phyloP scores from a whole-genome alignment of 2,888 invertebrate genomes.

The Cacoxenus indagator region DNA sequence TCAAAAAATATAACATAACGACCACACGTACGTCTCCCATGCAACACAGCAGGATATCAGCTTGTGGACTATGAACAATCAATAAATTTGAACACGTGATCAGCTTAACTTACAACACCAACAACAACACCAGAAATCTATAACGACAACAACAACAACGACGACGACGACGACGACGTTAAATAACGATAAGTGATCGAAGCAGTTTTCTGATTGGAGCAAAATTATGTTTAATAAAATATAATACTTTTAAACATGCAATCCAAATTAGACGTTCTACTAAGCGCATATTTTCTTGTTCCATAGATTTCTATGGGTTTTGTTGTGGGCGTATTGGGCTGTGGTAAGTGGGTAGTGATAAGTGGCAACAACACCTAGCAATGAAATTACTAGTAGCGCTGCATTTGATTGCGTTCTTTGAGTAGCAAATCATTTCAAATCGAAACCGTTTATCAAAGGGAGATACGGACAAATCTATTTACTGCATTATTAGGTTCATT shows the following conservation, averaged over 20 bases:
- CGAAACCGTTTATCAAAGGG: too few relatives aligned
- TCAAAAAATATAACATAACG: constrained; percentile 65
- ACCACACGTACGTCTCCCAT: constrained; percentile 71
- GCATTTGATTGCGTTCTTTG: too few relatives aligned
- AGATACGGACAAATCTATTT: too few relatives aligned
- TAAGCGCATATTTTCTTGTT: not conserved
- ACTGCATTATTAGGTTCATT: too few relatives aligned
- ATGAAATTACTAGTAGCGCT: too few relatives aligned
- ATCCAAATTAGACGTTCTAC: not conserved
- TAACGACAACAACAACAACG: constrained; percentile 30
- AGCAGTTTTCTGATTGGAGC: constrained; percentile 48
- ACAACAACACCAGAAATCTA: constrained; percentile 42
- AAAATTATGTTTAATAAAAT: constrained; percentile 33
- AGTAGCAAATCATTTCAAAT: too few relatives aligned
- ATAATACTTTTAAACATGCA: constrained; percentile 21
- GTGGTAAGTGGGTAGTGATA: too few relatives aligned
- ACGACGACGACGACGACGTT: constrained; percentile 30
- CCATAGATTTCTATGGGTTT: not conserved
- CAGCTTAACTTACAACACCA: constrained; percentile 46
- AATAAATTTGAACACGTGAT: constrained; percentile 72
- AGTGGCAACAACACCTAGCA: too few relatives aligned
- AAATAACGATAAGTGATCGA: constrained; percentile 55
- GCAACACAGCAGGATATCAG: constrained; percentile 68
- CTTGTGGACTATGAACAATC: constrained; percentile 66
- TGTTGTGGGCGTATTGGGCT: not conserved